Conservation (phyloP, 1,140 invertebrate genomes). For the Lerema accius region DNA sequence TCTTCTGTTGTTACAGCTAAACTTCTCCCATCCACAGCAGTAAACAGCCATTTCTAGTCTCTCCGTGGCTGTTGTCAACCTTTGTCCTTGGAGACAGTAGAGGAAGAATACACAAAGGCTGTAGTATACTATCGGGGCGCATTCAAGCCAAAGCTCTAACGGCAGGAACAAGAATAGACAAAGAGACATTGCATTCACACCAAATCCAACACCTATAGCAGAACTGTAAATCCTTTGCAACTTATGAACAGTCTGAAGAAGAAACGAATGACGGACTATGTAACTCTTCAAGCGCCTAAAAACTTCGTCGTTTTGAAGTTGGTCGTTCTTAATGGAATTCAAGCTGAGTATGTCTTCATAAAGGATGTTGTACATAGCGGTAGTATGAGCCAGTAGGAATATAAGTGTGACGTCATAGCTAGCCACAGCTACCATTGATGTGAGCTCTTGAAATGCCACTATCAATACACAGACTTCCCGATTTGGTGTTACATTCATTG, state of each 20-base stretch:
- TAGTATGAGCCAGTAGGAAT: slow-evolving; percentile 45
- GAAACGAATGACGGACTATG: slow-evolving; percentile 35
- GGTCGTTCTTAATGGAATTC: slow-evolving; percentile 11
- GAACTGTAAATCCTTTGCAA: slow-evolving; percentile 40
- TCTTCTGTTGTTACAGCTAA: slow-evolving; percentile 37
- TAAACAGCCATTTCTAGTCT: slow-evolving; percentile 49
- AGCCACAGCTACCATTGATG: slow-evolving; percentile 27
- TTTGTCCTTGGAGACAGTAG: slow-evolving; percentile 52
- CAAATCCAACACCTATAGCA: slow-evolving; percentile 42
- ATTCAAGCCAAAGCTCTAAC: slow-evolving; percentile 40
- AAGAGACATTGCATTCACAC: slow-evolving; percentile 41
- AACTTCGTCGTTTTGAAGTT: slow-evolving; percentile 7
- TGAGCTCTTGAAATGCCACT: slow-evolving; percentile 39
- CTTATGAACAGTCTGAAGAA: slow-evolving; percentile 40
- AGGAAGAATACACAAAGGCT: slow-evolving; percentile 49
- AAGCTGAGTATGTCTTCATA: slow-evolving; percentile 36
- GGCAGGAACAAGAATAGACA: slow-evolving; percentile 47
- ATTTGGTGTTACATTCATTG: slow-evolving; percentile 31
- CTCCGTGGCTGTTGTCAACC: slow-evolving; percentile 46
- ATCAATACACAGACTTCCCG: slow-evolving; percentile 36
- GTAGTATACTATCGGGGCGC: slow-evolving; percentile 41
- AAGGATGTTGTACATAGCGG: slow-evolving; percentile 42
- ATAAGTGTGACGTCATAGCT: slow-evolving; percentile 41
- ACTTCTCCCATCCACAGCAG: slow-evolving; percentile 53
- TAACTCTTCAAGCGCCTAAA: slow-evolving; percentile 32